phyloP scores from a whole-genome alignment of 2,113 vertebrate genomes.

The Cebus imitator region DNA sequence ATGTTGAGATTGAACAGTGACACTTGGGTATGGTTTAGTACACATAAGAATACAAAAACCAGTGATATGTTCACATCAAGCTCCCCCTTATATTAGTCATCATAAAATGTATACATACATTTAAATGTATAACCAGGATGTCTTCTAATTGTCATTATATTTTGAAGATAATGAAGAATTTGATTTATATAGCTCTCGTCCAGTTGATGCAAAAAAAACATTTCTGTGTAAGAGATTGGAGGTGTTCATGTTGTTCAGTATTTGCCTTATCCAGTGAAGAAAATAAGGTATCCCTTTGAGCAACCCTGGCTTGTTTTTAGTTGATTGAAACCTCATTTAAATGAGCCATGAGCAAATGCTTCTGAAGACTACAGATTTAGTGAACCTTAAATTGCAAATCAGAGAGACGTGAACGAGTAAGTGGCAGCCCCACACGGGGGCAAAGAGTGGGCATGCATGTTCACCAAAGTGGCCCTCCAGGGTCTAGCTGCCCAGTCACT shows the following conservation, averaged over 20 bases:
- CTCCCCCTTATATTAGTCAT: not conserved
- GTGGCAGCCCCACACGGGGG: not conserved
- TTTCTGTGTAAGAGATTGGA: not conserved
- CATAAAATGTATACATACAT: not conserved
- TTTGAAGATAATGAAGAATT: not conserved
- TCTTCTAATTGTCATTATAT: not conserved
- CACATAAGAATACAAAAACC: not conserved
- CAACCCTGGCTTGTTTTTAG: not conserved
- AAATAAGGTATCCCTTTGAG: not conserved
- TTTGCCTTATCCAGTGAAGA: constrained; percentile 43
- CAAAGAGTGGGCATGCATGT: not conserved
- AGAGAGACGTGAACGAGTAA: not conserved
- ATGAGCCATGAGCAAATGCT: not conserved
- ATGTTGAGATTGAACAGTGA: not conserved
- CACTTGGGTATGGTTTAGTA: not conserved
- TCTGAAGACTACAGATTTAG: constrained; percentile 30
- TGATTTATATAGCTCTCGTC: not conserved
- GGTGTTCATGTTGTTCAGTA: not conserved
- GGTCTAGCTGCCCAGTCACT: not conserved
- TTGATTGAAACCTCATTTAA: constrained; percentile 40
- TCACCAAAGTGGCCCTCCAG: not conserved
- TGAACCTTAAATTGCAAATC: constrained; percentile 18
- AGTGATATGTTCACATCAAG: not conserved
- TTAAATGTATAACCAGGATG: not conserved
- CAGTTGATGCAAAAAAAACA: not conserved